Evolutionary conservation across 1,140 invertebrate genomes (phyloP).

Genomic region (Neelides sp.): DNA sequence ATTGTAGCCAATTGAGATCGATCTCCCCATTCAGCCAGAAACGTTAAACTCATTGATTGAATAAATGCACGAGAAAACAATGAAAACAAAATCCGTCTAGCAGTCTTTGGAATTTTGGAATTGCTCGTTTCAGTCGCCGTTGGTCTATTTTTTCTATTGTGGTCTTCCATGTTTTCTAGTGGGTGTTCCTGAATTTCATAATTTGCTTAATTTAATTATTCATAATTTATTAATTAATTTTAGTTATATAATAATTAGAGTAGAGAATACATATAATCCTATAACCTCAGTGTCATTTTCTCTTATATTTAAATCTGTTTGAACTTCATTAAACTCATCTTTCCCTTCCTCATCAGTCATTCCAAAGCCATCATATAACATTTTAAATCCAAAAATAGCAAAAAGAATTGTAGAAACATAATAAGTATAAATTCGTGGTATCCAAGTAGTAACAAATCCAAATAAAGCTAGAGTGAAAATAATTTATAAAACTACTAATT

Average conservation of each 20-base stretch:
- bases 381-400: constrained; percentile 94
- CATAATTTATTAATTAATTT: not conserved
- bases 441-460: constrained; percentile 82
- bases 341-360: constrained; percentile 88
- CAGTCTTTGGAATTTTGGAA: not conserved
- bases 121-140: not conserved
- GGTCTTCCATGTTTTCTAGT: not conserved
- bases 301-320: constrained; percentile 76
- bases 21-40: constrained; percentile 97
- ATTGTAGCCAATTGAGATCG: constrained; percentile 92
- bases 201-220: not conserved
- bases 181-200: not conserved
- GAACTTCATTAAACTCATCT: constrained; percentile 94
- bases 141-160: not conserved
- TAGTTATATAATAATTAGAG: not conserved
- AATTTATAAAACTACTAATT: not conserved
- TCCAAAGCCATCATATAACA: constrained; percentile 87
- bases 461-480: constrained; percentile 48
- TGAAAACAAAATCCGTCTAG: constrained; percentile 30
- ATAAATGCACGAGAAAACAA: constrained; percentile 65
- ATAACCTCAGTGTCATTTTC: constrained; percentile 57
- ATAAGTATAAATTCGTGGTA: constrained; percentile 81
- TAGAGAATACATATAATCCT: not conserved
- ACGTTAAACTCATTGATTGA: constrained; percentile 88
- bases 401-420: constrained; percentile 89